phyloP scores from a whole-genome alignment of 2,888 invertebrate species.

The Synergus japonicus region DNA sequence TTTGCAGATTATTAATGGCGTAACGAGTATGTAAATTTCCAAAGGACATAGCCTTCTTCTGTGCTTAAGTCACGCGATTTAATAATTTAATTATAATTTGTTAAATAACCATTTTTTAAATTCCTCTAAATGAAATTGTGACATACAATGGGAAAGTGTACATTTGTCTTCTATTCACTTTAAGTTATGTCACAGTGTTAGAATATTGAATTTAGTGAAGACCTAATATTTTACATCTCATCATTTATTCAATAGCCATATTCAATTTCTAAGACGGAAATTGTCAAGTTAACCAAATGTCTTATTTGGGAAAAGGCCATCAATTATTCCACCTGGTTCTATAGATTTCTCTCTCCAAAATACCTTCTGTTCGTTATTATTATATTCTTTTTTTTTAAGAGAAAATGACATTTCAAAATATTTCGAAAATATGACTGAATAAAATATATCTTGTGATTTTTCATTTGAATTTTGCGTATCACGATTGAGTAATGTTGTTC shows the following conservation, averaged over 20 bases:
- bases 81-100: neutral
- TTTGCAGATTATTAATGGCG: neutral
- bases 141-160: neutral
- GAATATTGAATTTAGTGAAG: neutral
- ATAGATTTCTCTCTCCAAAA: neutral
- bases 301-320: neutral
- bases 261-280: conserved; percentile 17
- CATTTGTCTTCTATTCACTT: neutral
- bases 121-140: neutral
- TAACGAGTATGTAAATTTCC: neutral
- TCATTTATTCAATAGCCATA: conserved; percentile 27
- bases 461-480: conserved; percentile 7
- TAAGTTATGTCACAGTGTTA: neutral
- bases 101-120: neutral
- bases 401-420: neutral
- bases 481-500: conserved; percentile 12
- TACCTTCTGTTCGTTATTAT: neutral
- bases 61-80: neutral
- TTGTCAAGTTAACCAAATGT: conserved; percentile 20
- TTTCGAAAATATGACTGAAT: neutral
- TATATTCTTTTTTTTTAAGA: no score
- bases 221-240: neutral
- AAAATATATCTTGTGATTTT: neutral
- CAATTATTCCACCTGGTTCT: conserved; percentile 14
- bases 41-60: neutral